A percentile compares a stretch with the other conserved stretches of the same genome.
phyloP scores from a whole-genome alignment of 2,888 invertebrate species.

The Auanema sp. region DNA sequence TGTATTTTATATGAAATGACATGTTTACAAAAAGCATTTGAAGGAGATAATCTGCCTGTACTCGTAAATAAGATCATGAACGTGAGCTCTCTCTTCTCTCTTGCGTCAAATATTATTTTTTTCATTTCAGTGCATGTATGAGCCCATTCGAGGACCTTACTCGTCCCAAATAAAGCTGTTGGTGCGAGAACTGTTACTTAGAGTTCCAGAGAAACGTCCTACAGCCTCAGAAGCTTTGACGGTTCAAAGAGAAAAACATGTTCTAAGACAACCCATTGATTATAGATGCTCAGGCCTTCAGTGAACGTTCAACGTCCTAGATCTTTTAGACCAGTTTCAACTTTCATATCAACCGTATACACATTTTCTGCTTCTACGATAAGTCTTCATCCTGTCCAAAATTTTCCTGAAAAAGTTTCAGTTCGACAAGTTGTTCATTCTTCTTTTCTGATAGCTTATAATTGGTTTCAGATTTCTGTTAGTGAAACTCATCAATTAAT shows the following conservation, averaged over 20 bases:
- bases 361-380: slow-evolving; percentile 48
- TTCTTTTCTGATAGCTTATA: neutral
- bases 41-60: slow-evolving; percentile 76
- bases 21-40: slow-evolving; percentile 76
- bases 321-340: slow-evolving; percentile 26
- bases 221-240: slow-evolving; percentile 67
- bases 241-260: slow-evolving; percentile 10
- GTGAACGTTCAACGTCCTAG: slow-evolving; percentile 19
- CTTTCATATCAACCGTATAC: slow-evolving; percentile 53
- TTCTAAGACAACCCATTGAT: neutral
- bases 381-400: slow-evolving; percentile 29
- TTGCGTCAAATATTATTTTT: no score
- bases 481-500: slow-evolving; percentile 71
- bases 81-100: slow-evolving; percentile 14
- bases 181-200: slow-evolving; percentile 72
- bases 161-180: slow-evolving; percentile 73
- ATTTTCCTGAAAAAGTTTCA: slow-evolving; percentile 70
- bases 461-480: slow-evolving; percentile 68
- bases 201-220: slow-evolving; percentile 72
- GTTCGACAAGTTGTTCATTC: slow-evolving; percentile 66
- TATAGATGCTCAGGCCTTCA: slow-evolving; percentile 41
- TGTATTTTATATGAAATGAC: slow-evolving; percentile 79
- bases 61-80: slow-evolving; percentile 77
- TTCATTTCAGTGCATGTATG: slow-evolving; percentile 72
- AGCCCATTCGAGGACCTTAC: slow-evolving; percentile 74